A percentile compares a stretch with the other conserved stretches of the same genome.
Conservation (phyloP, 2,113 vertebrate species). For the Melospiza georgiana region DNA sequence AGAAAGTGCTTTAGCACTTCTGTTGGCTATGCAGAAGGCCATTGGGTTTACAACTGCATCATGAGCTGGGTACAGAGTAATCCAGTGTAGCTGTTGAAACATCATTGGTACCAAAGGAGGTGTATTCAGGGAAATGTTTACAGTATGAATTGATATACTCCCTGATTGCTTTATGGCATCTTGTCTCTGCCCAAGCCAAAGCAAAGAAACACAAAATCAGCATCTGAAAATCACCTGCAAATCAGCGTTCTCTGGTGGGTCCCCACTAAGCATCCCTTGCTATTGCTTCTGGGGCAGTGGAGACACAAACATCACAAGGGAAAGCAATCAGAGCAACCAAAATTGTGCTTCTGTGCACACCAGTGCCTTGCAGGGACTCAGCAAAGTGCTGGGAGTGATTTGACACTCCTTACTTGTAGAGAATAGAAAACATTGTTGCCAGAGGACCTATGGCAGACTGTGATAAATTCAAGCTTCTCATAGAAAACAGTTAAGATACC, state of each 20-base stretch:
- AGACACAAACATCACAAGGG: neutral
- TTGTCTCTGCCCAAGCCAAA: neutral
- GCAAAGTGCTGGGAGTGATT: neutral
- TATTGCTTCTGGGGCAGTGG: neutral
- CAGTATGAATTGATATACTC: neutral
- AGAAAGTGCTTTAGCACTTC: neutral
- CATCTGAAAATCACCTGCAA: neutral
- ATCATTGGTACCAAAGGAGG: neutral
- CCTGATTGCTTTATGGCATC: neutral
- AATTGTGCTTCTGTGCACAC: neutral
- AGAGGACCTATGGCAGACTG: neutral
- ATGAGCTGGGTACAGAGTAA: neutral
- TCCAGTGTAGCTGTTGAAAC: neutral
- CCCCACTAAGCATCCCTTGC: neutral
- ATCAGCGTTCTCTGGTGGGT: neutral
- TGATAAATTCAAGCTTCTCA: neutral
- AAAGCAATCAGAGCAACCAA: neutral
- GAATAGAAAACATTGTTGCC: neutral
- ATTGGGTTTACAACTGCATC: neutral
- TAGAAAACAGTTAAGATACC: neutral
- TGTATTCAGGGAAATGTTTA: neutral
- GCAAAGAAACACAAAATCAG: neutral
- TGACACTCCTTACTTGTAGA: rapidly evolving
- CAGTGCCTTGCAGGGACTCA: neutral
- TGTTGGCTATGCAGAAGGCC: neutral